These are phyloP conservation scores for Anhinga anhinga DNA, from an alignment of 2,113 vertebrate species.

Conservation along the genomic window DNA sequence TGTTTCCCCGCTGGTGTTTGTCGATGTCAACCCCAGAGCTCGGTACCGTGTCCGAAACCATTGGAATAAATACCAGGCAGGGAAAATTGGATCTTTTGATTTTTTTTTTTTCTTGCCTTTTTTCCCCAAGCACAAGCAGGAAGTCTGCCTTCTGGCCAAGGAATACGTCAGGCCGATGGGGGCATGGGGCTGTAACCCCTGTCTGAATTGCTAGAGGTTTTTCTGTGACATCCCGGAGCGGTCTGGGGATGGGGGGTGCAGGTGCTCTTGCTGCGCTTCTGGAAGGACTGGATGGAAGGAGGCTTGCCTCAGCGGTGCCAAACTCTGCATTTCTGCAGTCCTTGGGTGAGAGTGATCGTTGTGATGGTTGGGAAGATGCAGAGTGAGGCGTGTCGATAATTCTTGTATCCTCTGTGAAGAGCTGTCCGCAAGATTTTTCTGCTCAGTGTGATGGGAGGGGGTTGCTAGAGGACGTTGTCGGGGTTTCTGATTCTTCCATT, in stretches of 20 bases:
- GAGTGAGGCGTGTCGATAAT: not conserved
- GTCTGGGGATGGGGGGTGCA: not conserved
- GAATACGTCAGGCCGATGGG: rapidly evolving
- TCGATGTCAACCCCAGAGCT: not conserved
- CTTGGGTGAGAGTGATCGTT: not conserved
- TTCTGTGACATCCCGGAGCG: not conserved
- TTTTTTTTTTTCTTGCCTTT: not conserved
- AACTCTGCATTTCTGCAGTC: not conserved
- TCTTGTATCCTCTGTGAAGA: not conserved
- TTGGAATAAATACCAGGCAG: not conserved
- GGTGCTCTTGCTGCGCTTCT: not conserved
- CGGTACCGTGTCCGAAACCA: not conserved
- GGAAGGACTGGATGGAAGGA: not conserved
- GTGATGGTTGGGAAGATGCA: not conserved
- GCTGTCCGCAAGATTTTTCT: not conserved
- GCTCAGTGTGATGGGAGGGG: not conserved
- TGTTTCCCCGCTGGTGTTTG: rapidly evolving
- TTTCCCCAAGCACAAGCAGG: not conserved
- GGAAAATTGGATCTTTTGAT: not conserved
- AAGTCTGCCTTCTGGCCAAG: not conserved
- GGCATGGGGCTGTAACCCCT: not conserved
- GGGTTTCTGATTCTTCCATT: not conserved
- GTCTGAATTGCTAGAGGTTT: rapidly evolving
- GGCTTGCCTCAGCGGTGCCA: not conserved
- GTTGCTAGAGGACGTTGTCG: not conserved